phyloP scores from a whole-genome alignment of 2,888 invertebrate species.

The Melanargia galathea region DNA sequence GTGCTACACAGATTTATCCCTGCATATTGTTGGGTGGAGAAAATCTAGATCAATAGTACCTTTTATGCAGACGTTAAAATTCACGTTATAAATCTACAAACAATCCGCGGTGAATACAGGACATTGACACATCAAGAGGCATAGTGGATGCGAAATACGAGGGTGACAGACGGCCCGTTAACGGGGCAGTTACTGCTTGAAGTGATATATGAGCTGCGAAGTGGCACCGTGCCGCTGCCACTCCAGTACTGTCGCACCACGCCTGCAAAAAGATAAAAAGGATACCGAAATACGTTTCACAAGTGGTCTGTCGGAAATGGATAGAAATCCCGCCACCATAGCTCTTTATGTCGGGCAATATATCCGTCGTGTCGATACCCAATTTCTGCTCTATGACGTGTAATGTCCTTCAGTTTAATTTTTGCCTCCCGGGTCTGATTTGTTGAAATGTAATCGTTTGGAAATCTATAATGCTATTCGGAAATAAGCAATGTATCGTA shows the following conservation, averaged over 20 bases:
- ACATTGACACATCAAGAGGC: constrained; percentile 48
- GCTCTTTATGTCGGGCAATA: constrained; percentile 78
- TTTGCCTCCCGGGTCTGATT: constrained; percentile 48
- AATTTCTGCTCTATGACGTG: constrained; percentile 79
- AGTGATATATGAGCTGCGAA: constrained; percentile 80
- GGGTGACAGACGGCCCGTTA: constrained; percentile 77
- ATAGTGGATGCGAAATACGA: constrained; percentile 64
- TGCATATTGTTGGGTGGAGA: background rate
- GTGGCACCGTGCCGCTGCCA: constrained; percentile 79
- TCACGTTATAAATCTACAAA: constrained; percentile 22
- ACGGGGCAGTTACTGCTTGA: constrained; percentile 71
- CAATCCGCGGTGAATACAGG: constrained; percentile 46
- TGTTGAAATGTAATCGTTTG: constrained; percentile 19
- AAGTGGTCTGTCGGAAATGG: constrained; percentile 80
- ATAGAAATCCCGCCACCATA: constrained; percentile 75
- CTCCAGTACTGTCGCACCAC: constrained; percentile 68
- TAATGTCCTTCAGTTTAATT: constrained; percentile 77
- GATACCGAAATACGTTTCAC: constrained; percentile 79
- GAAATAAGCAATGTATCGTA: constrained; percentile 23
- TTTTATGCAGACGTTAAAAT: constrained; percentile 13
- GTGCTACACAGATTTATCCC: background rate
- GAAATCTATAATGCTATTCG: constrained; percentile 20
- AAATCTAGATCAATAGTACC: background rate
- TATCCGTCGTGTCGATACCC: constrained; percentile 73
- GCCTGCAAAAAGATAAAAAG: constrained; percentile 79